phyloP scores from a whole-genome alignment of 2,888 invertebrate species.

The Laspeyria flexula region DNA sequence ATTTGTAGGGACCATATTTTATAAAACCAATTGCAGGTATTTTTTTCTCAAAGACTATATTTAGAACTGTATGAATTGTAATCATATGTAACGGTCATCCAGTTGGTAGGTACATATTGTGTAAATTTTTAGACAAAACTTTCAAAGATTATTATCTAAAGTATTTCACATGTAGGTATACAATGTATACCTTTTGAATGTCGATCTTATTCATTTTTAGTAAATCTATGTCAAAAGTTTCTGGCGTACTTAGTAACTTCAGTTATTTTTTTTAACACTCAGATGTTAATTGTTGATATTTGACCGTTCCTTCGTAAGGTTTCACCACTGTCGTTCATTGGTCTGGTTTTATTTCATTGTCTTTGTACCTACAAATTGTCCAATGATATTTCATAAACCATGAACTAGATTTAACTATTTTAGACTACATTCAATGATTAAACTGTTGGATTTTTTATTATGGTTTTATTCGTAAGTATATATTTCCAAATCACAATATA shows the following conservation, averaged over 20 bases:
- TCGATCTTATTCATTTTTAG: neutral
- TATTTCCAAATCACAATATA: too few species aligned
- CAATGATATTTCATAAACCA: too few species aligned
- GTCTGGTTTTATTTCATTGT: constrained; percentile 22
- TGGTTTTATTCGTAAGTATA: too few species aligned
- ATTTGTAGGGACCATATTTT: constrained; percentile 58
- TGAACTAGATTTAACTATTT: too few species aligned
- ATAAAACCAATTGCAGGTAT: constrained; percentile 45
- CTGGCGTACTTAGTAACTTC: constrained; percentile 28
- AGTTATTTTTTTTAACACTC: constrained; percentile 23
- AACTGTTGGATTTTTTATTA: too few species aligned
- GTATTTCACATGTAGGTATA: neutral
- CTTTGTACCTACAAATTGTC: too few species aligned
- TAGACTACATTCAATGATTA: too few species aligned
- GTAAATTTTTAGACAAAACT: neutral
- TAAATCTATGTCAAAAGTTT: constrained; percentile 8
- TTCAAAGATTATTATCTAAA: neutral
- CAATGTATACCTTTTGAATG: too few species aligned
- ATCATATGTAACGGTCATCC: neutral
- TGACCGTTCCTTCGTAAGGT: constrained; percentile 52
- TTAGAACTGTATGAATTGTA: neutral
- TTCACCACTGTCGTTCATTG: constrained; percentile 51
- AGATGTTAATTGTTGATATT: constrained; percentile 45
- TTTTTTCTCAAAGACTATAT: constrained; percentile 5
- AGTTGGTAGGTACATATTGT: constrained; percentile 1